These are phyloP conservation scores for Metopolophium dirhodum DNA, from an alignment of 1,140 invertebrate genomes.

Conservation along the genomic window DNA sequence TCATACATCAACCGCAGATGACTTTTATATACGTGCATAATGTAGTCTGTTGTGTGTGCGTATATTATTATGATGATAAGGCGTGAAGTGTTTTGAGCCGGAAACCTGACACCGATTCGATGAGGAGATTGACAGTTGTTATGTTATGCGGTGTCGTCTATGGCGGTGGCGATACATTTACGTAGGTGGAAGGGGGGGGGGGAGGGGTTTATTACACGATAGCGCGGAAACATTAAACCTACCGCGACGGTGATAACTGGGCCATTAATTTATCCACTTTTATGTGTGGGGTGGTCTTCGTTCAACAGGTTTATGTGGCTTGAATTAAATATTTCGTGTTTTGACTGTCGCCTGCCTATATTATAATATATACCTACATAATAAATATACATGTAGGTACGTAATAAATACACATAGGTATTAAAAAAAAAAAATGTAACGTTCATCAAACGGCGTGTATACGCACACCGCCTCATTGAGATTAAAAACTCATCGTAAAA, in stretches of 20 bases:
- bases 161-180: not conserved
- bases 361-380: not conserved
- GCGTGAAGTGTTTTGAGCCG: not conserved
- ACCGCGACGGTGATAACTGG: slow-evolving; percentile 44
- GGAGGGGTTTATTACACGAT: not conserved
- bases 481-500: slow-evolving; percentile 35
- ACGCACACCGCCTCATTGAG: not conserved
- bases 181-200: not conserved
- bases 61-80: not conserved
- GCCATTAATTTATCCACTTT: slow-evolving; percentile 49
- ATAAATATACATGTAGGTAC: not conserved
- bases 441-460: not conserved
- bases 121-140: slow-evolving; percentile 29
- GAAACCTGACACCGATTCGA: slow-evolving; percentile 46
- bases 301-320: slow-evolving; percentile 38
- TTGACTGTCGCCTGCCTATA: not conserved
- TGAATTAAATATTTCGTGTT: not conserved
- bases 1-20: not conserved
- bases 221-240: not conserved
- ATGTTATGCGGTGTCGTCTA: not conserved
- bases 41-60: not conserved
- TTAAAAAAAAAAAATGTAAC: not conserved
- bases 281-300: slow-evolving; percentile 46
- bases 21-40: not conserved
- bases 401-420: not conserved